Percentiles rank a stretch among this genome's conserved stretches.
Evolutionary conservation across 2,888 invertebrate genomes (phyloP).

Genomic region (Pseudococcus jackbeardsleyi): DNA sequence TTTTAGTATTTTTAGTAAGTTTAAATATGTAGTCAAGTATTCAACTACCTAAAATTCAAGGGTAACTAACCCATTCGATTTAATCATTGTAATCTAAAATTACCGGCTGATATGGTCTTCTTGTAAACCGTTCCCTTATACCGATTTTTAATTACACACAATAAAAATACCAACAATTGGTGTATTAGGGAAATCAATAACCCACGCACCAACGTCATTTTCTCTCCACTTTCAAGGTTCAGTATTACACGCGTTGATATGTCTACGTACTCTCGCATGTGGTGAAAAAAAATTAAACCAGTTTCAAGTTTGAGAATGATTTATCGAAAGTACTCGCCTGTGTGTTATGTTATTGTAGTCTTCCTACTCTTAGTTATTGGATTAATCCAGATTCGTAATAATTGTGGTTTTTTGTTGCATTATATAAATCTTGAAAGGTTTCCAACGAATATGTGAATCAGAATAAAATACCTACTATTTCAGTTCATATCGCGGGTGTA

Average conservation of each 20-base stretch:
- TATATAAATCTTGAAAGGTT: neutral
- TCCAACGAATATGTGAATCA: neutral
- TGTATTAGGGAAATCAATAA: constrained; percentile 21
- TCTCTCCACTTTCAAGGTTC: constrained; percentile 37
- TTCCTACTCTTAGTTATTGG: neutral
- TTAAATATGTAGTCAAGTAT: no score
- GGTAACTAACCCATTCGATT: constrained; percentile 3
- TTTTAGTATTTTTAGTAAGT: no score
- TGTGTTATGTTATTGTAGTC: neutral
- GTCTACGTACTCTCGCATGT: neutral
- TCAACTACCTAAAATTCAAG: constrained; percentile 5
- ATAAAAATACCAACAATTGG: constrained; percentile 41
- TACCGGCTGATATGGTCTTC: neutral
- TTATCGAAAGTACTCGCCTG: constrained; percentile 20
- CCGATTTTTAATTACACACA: constrained; percentile 24
- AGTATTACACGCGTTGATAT: constrained; percentile 9
- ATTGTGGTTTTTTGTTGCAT: constrained; percentile 13
- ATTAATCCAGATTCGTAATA: constrained; percentile 2
- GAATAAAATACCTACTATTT: neutral
- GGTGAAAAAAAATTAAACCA: constrained; percentile 18
- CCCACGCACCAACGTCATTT: constrained; percentile 49
- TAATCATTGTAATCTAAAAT: constrained; percentile 7
- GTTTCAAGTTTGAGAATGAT: constrained; percentile 20
- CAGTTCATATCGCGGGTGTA: neutral
- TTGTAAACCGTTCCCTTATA: constrained; percentile 13